Base-by-base conservation (phyloP, 2,797 vertebrate genomes). In the Sandelia bainsii region DNA sequence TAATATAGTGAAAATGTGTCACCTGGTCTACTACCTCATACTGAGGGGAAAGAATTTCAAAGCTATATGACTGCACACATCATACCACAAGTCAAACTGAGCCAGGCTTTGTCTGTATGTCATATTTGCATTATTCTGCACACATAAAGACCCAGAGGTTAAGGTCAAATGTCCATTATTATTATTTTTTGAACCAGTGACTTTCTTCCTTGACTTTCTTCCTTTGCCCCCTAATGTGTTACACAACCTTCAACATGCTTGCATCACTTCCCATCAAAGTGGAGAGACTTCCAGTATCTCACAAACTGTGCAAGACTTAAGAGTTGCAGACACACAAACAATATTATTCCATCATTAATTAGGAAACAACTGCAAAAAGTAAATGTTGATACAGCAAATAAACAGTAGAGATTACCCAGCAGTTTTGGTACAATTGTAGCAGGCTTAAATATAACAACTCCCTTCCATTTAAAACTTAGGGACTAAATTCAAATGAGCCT, bases 181-280 rank as follows among this genome's bases (percentile, higher is more conserved):
- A 17, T 16, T 3, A 5, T n/a, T 25, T 29, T 46, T 46, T 48
- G 3, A 48, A 48, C 45, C 5, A 40, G 6, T 3, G 8, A 13
- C 22, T 6, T 56, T 3, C 34, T 6, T 56, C 4, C 34, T 4
- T 3, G 8, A 14, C 23, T 40, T 57, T 67, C 45, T 6, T 60
- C 27, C 16, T 58, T 14, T 52, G 14, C 9, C 60, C 6, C 13
- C 1, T 25, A 3, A 37, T 40, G 34, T 45, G 11, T 82, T 75
- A 42, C 77, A 53, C 69, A 81, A 85, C 42, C 42, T 53, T 44
- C 44, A 25, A 27, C 52, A 39, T 9, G 37, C 9, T 61, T 69
- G 64, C 27, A 27, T 75, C 76, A 83, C 74, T 86, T 80, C 70
- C 67, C 51, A 76, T 45, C 7, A 62, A 63, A 45, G 40, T 49